Conservation (phyloP, 2,113 vertebrate species). For the Raja brachyura region DNA sequence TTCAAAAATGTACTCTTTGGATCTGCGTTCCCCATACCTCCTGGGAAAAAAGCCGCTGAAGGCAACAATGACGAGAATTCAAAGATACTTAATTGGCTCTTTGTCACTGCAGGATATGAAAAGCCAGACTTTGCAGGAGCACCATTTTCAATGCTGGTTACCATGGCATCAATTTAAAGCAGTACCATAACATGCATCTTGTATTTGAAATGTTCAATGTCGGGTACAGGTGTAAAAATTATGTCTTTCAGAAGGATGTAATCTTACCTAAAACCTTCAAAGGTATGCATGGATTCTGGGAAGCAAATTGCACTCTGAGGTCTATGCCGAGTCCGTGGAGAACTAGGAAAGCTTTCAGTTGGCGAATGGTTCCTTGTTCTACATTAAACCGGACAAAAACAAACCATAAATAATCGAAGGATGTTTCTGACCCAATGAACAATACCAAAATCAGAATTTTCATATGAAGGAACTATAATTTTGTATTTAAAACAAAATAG, state of each 20-base stretch:
- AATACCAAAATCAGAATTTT: not conserved
- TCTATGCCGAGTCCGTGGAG: conserved; percentile 22
- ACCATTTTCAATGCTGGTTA: not conserved
- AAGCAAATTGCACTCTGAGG: conserved; percentile 35
- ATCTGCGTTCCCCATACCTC: not conserved
- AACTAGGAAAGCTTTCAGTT: conserved; percentile 32
- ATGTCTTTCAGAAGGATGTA: not conserved
- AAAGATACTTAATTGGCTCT: too few species aligned
- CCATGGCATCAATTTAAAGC: not conserved
- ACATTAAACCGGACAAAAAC: conserved; percentile 9
- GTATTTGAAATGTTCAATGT: not conserved
- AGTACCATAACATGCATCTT: not conserved
- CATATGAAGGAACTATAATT: not conserved
- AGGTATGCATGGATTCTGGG: conserved; percentile 27
- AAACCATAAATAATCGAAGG: not conserved
- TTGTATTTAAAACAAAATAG: too few species aligned
- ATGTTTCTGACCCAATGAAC: not conserved
- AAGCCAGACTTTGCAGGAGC: not conserved
- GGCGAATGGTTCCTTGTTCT: conserved; percentile 22
- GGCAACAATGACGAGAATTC: too few species aligned
- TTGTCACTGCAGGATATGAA: too few species aligned
- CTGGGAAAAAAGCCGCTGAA: not conserved
- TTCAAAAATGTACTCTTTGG: not conserved
- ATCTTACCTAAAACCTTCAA: conserved; percentile 33
- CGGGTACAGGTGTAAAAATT: not conserved